A percentile compares a stretch with the other conserved stretches of the same genome.
These are phyloP conservation scores for Mustela nigripes DNA, from an alignment of 2,113 vertebrate species.

Conservation along the genomic window DNA sequence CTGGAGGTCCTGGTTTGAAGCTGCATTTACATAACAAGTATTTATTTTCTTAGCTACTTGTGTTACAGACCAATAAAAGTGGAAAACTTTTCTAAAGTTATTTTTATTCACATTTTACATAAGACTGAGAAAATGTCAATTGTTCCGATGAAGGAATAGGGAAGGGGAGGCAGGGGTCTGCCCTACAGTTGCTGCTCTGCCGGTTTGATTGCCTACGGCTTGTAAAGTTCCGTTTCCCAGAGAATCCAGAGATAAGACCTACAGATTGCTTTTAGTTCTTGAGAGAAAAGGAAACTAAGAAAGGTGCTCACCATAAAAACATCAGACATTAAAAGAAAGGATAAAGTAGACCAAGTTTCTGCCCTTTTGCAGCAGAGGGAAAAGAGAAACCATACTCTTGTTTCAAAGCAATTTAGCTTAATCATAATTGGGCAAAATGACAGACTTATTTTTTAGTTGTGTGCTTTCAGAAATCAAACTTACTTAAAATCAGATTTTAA, in stretches of 20 bases:
- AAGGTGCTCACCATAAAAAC: neutral
- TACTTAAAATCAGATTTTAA: slow-evolving; percentile 55
- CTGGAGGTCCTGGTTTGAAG: neutral
- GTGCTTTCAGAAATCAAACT: slow-evolving; percentile 68
- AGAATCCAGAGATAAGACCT: neutral
- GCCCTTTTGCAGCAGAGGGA: neutral
- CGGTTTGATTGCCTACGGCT: neutral
- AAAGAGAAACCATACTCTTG: neutral
- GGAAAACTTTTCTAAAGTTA: slow-evolving; percentile 61
- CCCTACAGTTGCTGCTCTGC: neutral
- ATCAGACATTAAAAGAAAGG: neutral
- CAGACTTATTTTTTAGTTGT: neutral
- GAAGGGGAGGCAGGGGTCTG: neutral
- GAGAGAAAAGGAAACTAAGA: slow-evolving; percentile 25
- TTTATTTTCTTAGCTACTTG: slow-evolving; percentile 50
- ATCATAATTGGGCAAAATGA: slow-evolving; percentile 42
- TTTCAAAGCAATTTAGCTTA: slow-evolving; percentile 57
- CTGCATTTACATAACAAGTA: neutral
- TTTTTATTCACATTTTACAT: slow-evolving; percentile 71
- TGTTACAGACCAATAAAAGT: slow-evolving; percentile 59
- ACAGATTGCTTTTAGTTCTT: neutral
- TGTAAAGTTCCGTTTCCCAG: neutral
- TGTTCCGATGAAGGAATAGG: neutral
- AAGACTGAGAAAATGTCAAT: slow-evolving; percentile 33
- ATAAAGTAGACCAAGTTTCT: neutral